These are phyloP conservation scores for Zeuzera pyrina DNA, from an alignment of 2,888 invertebrate species.

Conservation along the genomic window DNA sequence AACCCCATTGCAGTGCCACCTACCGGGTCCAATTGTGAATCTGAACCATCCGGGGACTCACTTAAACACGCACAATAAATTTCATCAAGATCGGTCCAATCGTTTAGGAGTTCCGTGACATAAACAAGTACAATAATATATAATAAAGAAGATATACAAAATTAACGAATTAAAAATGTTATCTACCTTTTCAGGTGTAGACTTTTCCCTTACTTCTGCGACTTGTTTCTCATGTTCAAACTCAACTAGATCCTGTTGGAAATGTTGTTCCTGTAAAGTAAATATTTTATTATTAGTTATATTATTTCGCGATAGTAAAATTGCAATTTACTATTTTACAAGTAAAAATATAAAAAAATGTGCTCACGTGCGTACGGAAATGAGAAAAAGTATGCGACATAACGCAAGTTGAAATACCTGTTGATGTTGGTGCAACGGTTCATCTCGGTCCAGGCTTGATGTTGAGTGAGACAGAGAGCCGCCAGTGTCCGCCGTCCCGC, in stretches of 20 bases:
- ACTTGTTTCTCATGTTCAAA: constrained; percentile 82
- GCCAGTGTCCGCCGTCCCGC: constrained; percentile 75
- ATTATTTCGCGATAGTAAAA: constrained; percentile 1
- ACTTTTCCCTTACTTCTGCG: constrained; percentile 79
- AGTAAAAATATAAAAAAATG: constrained; percentile 1
- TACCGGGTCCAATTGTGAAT: too few relatives aligned
- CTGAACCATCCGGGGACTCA: too few relatives aligned
- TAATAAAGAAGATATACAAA: not conserved
- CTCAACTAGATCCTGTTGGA: constrained; percentile 81
- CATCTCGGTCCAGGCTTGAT: constrained; percentile 91
- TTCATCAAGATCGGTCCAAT: too few relatives aligned
- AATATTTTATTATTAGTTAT: not conserved
- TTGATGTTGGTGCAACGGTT: constrained; percentile 70
- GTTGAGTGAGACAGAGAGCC: constrained; percentile 84
- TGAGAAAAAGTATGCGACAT: not conserved
- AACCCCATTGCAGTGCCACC: too few relatives aligned
- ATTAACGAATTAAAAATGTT: constrained; percentile 3
- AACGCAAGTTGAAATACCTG: constrained; percentile 54
- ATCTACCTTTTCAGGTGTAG: constrained; percentile 86
- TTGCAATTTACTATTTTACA: not conserved
- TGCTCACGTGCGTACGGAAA: not conserved
- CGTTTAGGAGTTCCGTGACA: too few relatives aligned
- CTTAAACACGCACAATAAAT: too few relatives aligned
- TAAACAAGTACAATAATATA: too few relatives aligned
- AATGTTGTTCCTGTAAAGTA: constrained; percentile 75